These are phyloP conservation scores for Phenganax marumi DNA, from an alignment of 92 coral and sea anemone species.

Conservation along the genomic window DNA sequence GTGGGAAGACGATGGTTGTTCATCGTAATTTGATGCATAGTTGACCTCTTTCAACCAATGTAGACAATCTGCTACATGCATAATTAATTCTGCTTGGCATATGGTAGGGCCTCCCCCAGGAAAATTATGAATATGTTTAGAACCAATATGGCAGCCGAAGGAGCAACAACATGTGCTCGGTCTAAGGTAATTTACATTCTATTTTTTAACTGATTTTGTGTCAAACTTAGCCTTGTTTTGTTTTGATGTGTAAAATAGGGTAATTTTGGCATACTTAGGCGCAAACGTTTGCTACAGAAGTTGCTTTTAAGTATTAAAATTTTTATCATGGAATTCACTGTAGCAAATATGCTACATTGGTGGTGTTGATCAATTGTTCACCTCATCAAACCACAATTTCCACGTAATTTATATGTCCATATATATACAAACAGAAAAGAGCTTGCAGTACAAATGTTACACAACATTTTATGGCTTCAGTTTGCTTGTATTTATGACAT, in stretches of 20 bases:
- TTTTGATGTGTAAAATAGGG: neutral
- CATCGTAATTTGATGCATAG: no score
- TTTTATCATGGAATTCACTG: neutral
- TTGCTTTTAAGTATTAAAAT: neutral
- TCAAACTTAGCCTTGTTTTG: neutral
- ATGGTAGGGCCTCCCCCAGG: neutral
- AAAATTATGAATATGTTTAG: neutral
- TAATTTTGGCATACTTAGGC: neutral
- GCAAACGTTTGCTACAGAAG: neutral
- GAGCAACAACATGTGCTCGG: neutral
- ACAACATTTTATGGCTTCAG: neutral
- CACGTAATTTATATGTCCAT: neutral
- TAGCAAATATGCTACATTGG: conserved; percentile 22
- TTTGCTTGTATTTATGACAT: neutral
- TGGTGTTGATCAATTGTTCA: neutral
- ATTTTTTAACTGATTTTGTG: neutral
- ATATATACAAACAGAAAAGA: neutral
- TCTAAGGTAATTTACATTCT: neutral
- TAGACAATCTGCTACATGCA: conserved; percentile 1
- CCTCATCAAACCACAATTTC: neutral
- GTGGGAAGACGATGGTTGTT: no score
- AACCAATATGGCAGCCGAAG: neutral
- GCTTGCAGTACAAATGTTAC: neutral
- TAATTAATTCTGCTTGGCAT: neutral
- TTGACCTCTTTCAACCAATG: no score